phyloP scores from a whole-genome alignment of 1,140 invertebrate species.

The Carcinoscorpius rotundicauda region DNA sequence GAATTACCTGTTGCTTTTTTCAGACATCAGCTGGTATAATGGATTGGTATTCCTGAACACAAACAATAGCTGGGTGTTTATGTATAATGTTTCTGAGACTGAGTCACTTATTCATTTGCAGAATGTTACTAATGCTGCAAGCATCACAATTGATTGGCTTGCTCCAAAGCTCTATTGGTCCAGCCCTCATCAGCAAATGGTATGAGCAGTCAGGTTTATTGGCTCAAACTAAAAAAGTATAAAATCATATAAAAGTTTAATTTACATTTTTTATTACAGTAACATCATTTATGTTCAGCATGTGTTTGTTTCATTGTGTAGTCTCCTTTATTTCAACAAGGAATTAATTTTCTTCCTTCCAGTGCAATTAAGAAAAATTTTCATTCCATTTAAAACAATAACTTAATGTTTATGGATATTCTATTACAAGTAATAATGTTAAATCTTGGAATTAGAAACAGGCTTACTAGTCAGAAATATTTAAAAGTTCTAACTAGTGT shows the following conservation, averaged over 20 bases:
- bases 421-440: too few species aligned
- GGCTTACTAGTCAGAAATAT: too few species aligned
- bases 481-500: too few species aligned
- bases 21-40: conserved; percentile 52
- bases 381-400: too few species aligned
- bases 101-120: conserved; percentile 38
- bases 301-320: too few species aligned
- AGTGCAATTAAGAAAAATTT: too few species aligned
- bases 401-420: too few species aligned
- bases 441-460: too few species aligned
- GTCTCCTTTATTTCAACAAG: too few species aligned
- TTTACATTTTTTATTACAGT: conserved; percentile 7
- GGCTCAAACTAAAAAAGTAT: too few species aligned
- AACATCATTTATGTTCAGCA: not conserved
- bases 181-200: conserved; percentile 58
- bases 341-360: too few species aligned
- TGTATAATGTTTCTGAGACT: conserved; percentile 51
- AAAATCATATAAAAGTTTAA: too few species aligned
- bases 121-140: conserved; percentile 55
- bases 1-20: conserved; percentile 1
- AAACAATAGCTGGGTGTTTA: conserved; percentile 53
- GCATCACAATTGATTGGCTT: conserved; percentile 76
- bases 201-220: conserved; percentile 8
- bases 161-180: conserved; percentile 81
- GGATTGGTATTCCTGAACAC: conserved; percentile 57